Evolutionary conservation across 1,140 invertebrate genomes (phyloP).

Genomic region (Drosophila suzukii): DNA sequence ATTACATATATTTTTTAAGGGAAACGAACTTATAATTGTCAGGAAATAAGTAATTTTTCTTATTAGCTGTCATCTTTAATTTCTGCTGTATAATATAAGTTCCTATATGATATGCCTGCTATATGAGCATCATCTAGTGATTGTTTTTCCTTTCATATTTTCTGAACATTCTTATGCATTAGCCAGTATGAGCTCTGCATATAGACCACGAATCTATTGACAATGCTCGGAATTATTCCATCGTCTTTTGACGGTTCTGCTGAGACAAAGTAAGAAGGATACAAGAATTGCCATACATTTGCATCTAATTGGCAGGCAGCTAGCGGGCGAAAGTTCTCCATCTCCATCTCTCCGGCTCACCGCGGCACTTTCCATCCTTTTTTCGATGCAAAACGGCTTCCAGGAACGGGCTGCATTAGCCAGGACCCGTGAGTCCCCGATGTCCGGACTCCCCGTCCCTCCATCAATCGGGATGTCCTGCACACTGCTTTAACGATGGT

Average conservation of each 20-base stretch:
- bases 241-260: conserved; percentile 32
- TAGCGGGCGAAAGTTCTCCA: conserved; percentile 35
- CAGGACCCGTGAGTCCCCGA: conserved; percentile 1
- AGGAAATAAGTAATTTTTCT: background rate
- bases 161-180: background rate
- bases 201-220: conserved; percentile 25
- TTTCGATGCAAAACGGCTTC: conserved; percentile 49
- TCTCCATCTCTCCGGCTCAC: conserved; percentile 1
- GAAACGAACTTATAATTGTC: no score
- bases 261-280: conserved; percentile 3
- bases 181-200: background rate
- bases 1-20: no score
- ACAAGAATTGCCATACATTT: conserved; percentile 62
- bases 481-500: conserved; percentile 56
- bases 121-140: conserved; percentile 3
- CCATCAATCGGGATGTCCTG: conserved; percentile 62
- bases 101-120: no score
- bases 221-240: conserved; percentile 32
- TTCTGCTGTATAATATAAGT: background rate
- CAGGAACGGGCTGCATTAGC: conserved; percentile 27
- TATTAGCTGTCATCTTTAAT: background rate
- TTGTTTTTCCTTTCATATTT: background rate
- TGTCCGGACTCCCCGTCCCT: background rate
- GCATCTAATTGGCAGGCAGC: conserved; percentile 78
- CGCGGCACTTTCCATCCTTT: background rate